Conservation (phyloP, 2,113 vertebrate genomes). For the Oncorhynchus tshawytscha region DNA sequence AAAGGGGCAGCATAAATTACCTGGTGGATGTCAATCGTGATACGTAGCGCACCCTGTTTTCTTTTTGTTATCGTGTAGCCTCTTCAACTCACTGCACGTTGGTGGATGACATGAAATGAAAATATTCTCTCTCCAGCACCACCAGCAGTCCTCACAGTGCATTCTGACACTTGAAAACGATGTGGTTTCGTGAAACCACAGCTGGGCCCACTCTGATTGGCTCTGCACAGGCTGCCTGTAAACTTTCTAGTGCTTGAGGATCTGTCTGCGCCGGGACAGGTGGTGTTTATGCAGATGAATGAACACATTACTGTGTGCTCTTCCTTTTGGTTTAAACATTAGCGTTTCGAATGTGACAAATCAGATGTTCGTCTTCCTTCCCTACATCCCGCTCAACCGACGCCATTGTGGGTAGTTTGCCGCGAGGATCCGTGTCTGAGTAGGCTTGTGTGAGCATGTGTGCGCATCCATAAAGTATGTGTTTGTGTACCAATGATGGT, state of each 20-base stretch:
- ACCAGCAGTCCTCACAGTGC: slow-evolving; percentile 63
- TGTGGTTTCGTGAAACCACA: slow-evolving; percentile 68
- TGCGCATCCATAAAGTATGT: slow-evolving; percentile 31
- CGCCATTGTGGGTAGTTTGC: slow-evolving; percentile 52
- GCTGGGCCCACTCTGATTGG: slow-evolving; percentile 74
- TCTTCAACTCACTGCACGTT: slow-evolving; percentile 61
- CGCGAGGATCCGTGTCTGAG: slow-evolving; percentile 14
- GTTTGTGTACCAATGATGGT: slow-evolving; percentile 31
- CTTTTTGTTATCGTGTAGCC: slow-evolving; percentile 71
- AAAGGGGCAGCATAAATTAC: slow-evolving; percentile 78
- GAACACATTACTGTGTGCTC: slow-evolving; percentile 95
- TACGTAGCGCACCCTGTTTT: slow-evolving; percentile 65
- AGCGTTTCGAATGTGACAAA: slow-evolving; percentile 99
- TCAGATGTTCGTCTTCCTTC: slow-evolving; percentile 90
- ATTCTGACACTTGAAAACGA: slow-evolving; percentile 76
- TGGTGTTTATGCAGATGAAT: slow-evolving; percentile 99
- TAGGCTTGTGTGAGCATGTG: slow-evolving; percentile 26
- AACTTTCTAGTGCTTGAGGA: slow-evolving; percentile 87
- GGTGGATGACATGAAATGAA: slow-evolving; percentile 77
- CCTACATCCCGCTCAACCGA: slow-evolving; percentile 84
- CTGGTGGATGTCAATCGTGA: slow-evolving; percentile 72
- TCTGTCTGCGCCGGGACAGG: slow-evolving; percentile 91
- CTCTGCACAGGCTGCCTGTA: slow-evolving; percentile 72
- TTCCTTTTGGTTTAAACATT: slow-evolving; percentile 99
- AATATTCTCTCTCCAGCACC: slow-evolving; percentile 68